These are phyloP conservation scores for Trichogramma evanescens DNA, from an alignment of 2,888 invertebrate species.

Conservation along the genomic window DNA sequence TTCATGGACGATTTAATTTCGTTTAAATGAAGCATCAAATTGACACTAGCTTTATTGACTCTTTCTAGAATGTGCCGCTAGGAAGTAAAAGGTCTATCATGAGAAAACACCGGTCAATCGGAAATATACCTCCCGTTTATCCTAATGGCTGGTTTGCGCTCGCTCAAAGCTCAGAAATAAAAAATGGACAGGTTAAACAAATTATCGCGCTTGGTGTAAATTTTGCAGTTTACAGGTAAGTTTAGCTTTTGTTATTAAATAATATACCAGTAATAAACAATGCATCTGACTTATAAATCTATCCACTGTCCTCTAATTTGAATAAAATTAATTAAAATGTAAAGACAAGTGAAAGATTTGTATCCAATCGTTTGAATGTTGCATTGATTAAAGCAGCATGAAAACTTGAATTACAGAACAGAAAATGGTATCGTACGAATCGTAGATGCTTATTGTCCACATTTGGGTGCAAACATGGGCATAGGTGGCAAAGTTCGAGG, in stretches of 20 bases:
- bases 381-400: background rate
- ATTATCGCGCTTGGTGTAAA: constrained; percentile 60
- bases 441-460: constrained; percentile 83
- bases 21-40: background rate
- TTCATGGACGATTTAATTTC: background rate
- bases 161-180: constrained; percentile 61
- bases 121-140: constrained; percentile 71
- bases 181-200: constrained; percentile 52
- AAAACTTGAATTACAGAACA: constrained; percentile 28
- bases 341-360: no score
- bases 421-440: constrained; percentile 59
- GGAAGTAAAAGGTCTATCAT: constrained; percentile 5
- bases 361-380: no score
- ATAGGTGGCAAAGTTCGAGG: constrained; percentile 71
- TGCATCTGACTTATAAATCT: no score
- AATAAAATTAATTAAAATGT: no score
- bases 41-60: background rate
- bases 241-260: background rate
- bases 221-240: constrained; percentile 43
- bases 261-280: background rate
- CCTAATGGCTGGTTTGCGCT: constrained; percentile 88
- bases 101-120: constrained; percentile 50
- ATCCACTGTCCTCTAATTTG: no score
- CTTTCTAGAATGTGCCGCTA: background rate
- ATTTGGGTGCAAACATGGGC: constrained; percentile 80